Conservation (phyloP, 1,140 invertebrate species). For the Acromyrmex heyeri region DNA sequence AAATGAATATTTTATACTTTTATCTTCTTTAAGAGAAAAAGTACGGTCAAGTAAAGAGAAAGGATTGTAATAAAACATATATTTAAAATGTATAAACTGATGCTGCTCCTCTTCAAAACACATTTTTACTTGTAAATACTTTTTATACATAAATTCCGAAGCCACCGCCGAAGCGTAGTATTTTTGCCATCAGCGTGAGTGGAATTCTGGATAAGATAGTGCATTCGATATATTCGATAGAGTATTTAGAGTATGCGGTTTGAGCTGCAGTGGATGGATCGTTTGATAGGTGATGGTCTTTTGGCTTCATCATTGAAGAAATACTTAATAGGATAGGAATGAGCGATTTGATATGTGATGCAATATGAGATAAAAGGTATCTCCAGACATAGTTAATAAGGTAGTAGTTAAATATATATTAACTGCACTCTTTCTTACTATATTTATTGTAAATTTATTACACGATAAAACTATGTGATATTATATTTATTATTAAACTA, state of each 20-base stretch:
- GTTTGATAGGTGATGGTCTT: neutral
- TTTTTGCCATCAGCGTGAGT: constrained; percentile 1
- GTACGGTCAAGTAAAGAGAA: neutral
- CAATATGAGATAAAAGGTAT: neutral
- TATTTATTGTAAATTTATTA: neutral
- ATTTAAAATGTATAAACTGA: neutral
- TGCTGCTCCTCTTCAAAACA: neutral
- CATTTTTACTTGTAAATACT: neutral
- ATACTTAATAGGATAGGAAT: constrained; percentile 31
- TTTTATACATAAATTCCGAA: constrained; percentile 38
- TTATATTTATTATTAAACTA: constrained; percentile 1
- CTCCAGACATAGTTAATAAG: neutral
- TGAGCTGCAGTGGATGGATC: constrained; percentile 11
- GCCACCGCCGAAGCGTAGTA: neutral
- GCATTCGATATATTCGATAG: constrained; percentile 33
- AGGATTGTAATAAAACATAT: neutral
- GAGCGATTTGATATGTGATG: neutral
- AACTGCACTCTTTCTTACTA: neutral
- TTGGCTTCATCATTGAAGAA: constrained; percentile 25
- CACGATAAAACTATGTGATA: neutral
- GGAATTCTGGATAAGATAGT: constrained; percentile 23
- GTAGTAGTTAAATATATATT: neutral
- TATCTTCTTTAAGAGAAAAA: neutral
- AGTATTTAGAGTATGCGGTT: constrained; percentile 37
- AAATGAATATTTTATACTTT: constrained; percentile 4